These are phyloP conservation scores for Nerophis lumbriciformis DNA, from an alignment of 2,113 vertebrate species.

Conservation along the genomic window DNA sequence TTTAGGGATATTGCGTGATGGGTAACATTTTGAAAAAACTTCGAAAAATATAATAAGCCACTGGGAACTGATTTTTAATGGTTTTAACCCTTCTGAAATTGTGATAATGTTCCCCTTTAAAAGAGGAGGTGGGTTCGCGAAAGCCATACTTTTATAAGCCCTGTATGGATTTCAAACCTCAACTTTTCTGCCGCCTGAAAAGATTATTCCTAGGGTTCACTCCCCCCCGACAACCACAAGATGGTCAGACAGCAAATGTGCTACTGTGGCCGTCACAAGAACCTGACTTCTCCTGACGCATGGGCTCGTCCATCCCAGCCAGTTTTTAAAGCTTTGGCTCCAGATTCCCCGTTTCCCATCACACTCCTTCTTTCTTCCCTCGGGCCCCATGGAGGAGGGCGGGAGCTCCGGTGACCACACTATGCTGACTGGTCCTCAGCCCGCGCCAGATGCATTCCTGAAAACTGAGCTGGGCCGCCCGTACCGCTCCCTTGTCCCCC, in stretches of 20 bases:
- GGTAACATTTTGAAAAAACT: too few species aligned
- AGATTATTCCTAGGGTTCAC: constrained; percentile 46
- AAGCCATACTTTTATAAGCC: background rate
- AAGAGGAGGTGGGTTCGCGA: background rate
- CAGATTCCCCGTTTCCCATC: constrained; percentile 50
- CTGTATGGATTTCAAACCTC: constrained; percentile 14
- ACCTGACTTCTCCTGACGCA: constrained; percentile 9
- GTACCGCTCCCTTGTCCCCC: constrained; percentile 44
- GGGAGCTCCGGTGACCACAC: constrained; percentile 65
- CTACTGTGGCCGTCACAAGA: too few species aligned
- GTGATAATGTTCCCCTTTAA: background rate
- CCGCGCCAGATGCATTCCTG: constrained; percentile 74
- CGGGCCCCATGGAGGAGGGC: constrained; percentile 62
- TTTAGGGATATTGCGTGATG: too few species aligned
- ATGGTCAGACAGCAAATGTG: background rate
- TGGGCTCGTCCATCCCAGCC: constrained; percentile 18
- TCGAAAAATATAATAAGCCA: too few species aligned
- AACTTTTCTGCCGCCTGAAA: constrained; percentile 17
- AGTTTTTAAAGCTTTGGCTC: constrained; percentile 26
- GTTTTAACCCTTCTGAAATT: too few species aligned
- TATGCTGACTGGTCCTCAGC: constrained; percentile 59
- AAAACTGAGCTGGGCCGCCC: constrained; percentile 63
- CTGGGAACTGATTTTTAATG: too few species aligned
- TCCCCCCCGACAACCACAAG: constrained; percentile 18
- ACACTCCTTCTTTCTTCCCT: constrained; percentile 52